phyloP scores from a whole-genome alignment of 2,797 vertebrate genomes.

The Carduelis carduelis region DNA sequence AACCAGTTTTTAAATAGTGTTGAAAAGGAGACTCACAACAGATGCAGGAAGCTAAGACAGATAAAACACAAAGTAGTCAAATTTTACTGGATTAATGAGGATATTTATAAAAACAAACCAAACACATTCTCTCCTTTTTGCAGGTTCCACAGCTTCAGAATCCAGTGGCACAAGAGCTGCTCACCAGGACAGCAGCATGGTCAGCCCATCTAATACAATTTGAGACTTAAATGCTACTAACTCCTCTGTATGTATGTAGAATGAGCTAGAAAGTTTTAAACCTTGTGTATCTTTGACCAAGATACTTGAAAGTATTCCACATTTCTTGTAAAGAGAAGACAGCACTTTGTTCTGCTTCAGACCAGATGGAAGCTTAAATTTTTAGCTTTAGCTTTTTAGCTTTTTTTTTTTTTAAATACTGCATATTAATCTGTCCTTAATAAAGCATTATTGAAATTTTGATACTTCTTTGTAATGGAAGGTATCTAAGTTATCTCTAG shows the following conservation, averaged over 20 bases:
- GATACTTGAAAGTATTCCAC: slow-evolving; percentile 72
- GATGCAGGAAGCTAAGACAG: not conserved
- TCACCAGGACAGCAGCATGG: not conserved
- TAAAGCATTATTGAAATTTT: slow-evolving; percentile 83
- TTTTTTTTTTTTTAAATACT: not conserved
- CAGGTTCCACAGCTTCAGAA: slow-evolving; percentile 39
- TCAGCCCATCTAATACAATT: not conserved
- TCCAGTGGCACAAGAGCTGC: not conserved
- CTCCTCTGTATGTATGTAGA: slow-evolving; percentile 60
- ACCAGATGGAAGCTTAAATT: slow-evolving; percentile 49
- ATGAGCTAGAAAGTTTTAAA: slow-evolving; percentile 34
- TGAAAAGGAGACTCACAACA: not conserved
- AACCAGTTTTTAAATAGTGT: not conserved
- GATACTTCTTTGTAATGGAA: slow-evolving; percentile 41
- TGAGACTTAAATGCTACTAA: slow-evolving; percentile 48
- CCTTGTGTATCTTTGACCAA: slow-evolving; percentile 31
- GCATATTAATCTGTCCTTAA: slow-evolving; percentile 72
- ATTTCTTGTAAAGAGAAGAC: slow-evolving; percentile 77
- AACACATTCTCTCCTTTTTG: not conserved
- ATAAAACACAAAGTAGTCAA: not conserved
- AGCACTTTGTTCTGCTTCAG: slow-evolving; percentile 79
- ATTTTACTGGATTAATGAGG: not conserved
- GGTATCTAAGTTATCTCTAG: slow-evolving; percentile 27
- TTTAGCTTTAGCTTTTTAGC: slow-evolving; percentile 40
- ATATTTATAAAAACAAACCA: not conserved